Evolutionary conservation across 2,113 vertebrate species (phyloP).

Genomic region (Galeopterus variegatus): DNA sequence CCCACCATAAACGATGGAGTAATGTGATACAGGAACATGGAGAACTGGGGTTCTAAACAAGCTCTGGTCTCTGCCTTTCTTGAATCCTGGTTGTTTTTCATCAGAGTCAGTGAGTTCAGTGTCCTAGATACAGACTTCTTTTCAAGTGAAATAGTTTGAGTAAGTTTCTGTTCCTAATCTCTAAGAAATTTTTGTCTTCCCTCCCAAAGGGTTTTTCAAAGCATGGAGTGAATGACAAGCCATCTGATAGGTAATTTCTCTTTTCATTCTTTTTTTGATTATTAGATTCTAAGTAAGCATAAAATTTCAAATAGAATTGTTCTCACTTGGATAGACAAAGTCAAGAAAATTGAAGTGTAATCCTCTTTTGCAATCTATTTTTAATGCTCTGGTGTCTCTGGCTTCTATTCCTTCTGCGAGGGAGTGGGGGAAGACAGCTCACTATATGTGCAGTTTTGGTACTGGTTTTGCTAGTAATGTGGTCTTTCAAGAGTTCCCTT

Average conservation of each 20-base stretch:
- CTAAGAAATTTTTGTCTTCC: background rate
- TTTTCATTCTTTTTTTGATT: background rate
- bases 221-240: background rate
- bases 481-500: background rate
- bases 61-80: fast-evolving
- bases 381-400: background rate
- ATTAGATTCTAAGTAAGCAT: background rate
- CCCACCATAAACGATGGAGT: background rate
- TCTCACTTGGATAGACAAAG: too few relatives aligned
- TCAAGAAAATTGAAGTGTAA: background rate
- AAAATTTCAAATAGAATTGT: too few relatives aligned
- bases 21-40: background rate
- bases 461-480: background rate
- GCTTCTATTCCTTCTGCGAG: background rate
- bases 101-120: background rate
- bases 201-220: background rate
- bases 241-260: background rate
- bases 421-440: background rate
- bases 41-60: background rate
- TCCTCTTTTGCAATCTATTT: background rate
- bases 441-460: background rate
- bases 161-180: background rate
- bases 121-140: background rate
- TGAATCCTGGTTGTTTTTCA: background rate
- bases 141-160: background rate